Evolutionary conservation across 2,888 invertebrate species (phyloP).

Genomic region (Liodrosophila aerea): DNA sequence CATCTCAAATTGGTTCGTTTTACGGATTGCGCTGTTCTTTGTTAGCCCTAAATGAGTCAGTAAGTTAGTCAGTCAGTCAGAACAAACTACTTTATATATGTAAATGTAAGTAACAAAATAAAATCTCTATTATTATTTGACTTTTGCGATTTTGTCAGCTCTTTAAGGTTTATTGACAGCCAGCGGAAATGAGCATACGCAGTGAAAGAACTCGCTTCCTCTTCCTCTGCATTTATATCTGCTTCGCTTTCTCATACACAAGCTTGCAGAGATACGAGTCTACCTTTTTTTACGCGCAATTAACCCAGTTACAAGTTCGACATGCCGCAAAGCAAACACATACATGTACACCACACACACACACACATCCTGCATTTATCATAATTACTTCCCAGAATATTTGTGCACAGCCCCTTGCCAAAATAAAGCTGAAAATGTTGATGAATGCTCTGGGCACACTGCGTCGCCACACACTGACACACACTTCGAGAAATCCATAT

Average conservation of each 20-base stretch:
- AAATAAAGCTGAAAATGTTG: slow-evolving; percentile 65
- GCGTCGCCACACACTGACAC: slow-evolving; percentile 9
- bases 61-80: too few relatives aligned
- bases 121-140: slow-evolving; percentile 15
- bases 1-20: too few relatives aligned
- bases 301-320: slow-evolving; percentile 76
- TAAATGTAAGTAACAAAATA: slow-evolving; percentile 33
- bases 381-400: slow-evolving; percentile 75
- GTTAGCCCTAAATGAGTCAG: too few relatives aligned
- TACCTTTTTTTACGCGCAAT: slow-evolving; percentile 72
- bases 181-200: slow-evolving; percentile 51
- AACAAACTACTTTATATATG: too few relatives aligned
- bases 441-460: slow-evolving; percentile 51
- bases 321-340: slow-evolving; percentile 65
- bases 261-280: slow-evolving; percentile 14
- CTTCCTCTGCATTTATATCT: slow-evolving; percentile 3
- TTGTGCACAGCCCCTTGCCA: slow-evolving; percentile 48
- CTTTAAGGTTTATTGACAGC: slow-evolving; percentile 68
- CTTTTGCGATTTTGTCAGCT: slow-evolving; percentile 51
- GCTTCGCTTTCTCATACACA: too few relatives aligned
- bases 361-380: slow-evolving; percentile 71
- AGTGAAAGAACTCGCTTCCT: neutral
- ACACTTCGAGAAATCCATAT: slow-evolving; percentile 3
- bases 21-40: too few relatives aligned
- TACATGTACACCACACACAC: slow-evolving; percentile 14